Evolutionary conservation across 1,140 invertebrate genomes (phyloP).

Genomic region (Paraescarpia echinospica): DNA sequence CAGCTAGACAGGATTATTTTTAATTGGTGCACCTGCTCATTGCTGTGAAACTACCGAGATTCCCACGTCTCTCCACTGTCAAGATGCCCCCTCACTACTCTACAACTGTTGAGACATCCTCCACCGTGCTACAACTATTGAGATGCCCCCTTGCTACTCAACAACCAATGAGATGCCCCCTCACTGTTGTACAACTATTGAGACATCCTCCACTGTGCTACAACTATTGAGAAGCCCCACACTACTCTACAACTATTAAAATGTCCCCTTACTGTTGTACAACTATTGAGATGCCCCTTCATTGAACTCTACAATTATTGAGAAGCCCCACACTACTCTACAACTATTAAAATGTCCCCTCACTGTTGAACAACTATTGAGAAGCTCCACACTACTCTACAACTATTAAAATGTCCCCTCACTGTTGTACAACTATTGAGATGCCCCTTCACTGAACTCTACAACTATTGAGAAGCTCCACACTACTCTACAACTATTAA

Average conservation of each 20-base stretch:
- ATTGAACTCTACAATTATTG: too few relatives aligned
- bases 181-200: not conserved
- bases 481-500: constrained; percentile 28
- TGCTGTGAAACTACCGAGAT: too few relatives aligned
- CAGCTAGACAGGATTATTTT: too few relatives aligned
- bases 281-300: constrained; percentile 17
- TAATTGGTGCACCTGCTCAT: too few relatives aligned
- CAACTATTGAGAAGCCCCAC: constrained; percentile 10
- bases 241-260: constrained; percentile 26
- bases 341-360: too few relatives aligned
- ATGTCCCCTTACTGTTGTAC: too few relatives aligned
- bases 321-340: too few relatives aligned
- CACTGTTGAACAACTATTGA: not conserved
- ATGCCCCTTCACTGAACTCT: constrained; percentile 37
- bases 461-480: not conserved
- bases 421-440: not conserved
- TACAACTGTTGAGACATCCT: too few relatives aligned
- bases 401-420: not conserved
- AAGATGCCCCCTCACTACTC: constrained; percentile 45
- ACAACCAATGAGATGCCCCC: not conserved
- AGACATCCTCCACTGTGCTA: constrained; percentile 36
- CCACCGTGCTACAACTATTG: too few relatives aligned
- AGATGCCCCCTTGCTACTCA: too few relatives aligned
- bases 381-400: not conserved
- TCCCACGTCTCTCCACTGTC: not conserved